These are phyloP conservation scores for Mormyrus proboscirostris DNA, from an alignment of 2,797 vertebrate genomes.

Conservation along the genomic window DNA sequence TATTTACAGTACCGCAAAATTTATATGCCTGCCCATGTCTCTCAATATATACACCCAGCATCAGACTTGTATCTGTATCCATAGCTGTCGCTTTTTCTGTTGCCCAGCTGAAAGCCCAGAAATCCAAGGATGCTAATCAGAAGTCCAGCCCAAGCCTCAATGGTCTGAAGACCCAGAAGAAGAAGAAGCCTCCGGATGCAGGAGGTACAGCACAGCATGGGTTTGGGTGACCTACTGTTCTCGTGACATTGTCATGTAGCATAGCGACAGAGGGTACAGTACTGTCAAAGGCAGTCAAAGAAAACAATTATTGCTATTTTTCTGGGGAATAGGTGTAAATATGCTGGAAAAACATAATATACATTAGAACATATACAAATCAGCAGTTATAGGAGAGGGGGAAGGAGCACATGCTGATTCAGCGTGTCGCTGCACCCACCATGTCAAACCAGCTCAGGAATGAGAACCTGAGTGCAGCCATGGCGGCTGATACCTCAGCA, in stretches of 20 bases:
- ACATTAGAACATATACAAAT: neutral
- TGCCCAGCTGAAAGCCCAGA: slow-evolving; percentile 60
- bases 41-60: neutral
- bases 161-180: slow-evolving; percentile 60
- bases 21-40: neutral
- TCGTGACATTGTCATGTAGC: neutral
- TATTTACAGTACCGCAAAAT: neutral
- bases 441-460: neutral
- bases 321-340: neutral
- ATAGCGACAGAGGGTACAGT: neutral
- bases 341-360: neutral
- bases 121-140: slow-evolving; percentile 62
- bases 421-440: neutral
- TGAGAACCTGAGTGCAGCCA: neutral
- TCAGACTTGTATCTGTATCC: neutral
- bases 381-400: neutral
- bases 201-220: slow-evolving; percentile 60
- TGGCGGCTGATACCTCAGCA: no score
- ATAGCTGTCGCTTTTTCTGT: neutral
- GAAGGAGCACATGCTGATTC: neutral
- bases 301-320: neutral
- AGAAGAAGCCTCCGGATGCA: slow-evolving; percentile 69
- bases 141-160: slow-evolving; percentile 56
- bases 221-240: neutral
- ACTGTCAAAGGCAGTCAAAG: neutral